A percentile compares a stretch with the other conserved stretches of the same genome.
phyloP scores from a whole-genome alignment of 2,888 invertebrate genomes.

The Drosophila kambysellisi region DNA sequence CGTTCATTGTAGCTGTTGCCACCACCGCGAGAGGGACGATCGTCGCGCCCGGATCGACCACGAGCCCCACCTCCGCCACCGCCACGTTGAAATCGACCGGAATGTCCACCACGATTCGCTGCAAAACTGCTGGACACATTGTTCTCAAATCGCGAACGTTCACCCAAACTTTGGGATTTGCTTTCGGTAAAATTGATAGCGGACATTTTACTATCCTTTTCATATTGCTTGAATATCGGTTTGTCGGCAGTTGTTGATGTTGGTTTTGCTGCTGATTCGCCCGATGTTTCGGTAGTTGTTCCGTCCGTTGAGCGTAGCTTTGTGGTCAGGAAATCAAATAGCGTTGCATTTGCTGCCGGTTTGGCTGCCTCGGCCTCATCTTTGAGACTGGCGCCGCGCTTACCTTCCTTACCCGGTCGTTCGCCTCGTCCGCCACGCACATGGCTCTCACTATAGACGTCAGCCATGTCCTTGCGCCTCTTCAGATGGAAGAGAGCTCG shows the following conservation, averaged over 20 bases:
- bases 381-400: constrained; percentile 83
- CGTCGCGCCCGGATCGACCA: constrained; percentile 47
- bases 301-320: constrained; percentile 86
- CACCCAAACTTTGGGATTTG: constrained; percentile 37
- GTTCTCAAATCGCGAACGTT: constrained; percentile 83
- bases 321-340: constrained; percentile 93
- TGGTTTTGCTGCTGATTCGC: constrained; percentile 17
- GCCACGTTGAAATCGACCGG: constrained; percentile 30
- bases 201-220: constrained; percentile 37
- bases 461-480: constrained; percentile 86
- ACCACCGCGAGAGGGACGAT: constrained; percentile 45
- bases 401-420: constrained; percentile 63
- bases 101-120: constrained; percentile 71
- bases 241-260: constrained; percentile 47
- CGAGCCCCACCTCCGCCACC: constrained; percentile 45
- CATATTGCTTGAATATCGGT: constrained; percentile 36
- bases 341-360: constrained; percentile 91
- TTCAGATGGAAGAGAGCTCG: constrained; percentile 89
- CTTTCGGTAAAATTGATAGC: constrained; percentile 13
- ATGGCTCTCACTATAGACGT: constrained; percentile 37
- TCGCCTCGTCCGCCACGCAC: constrained; percentile 48
- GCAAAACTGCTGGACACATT: constrained; percentile 85
- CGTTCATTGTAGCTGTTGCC: constrained; percentile 30
- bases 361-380: constrained; percentile 88
- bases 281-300: constrained; percentile 18